Evolutionary conservation across 1,140 invertebrate genomes (phyloP).

Genomic region (Thalassaphorura encarpata): DNA sequence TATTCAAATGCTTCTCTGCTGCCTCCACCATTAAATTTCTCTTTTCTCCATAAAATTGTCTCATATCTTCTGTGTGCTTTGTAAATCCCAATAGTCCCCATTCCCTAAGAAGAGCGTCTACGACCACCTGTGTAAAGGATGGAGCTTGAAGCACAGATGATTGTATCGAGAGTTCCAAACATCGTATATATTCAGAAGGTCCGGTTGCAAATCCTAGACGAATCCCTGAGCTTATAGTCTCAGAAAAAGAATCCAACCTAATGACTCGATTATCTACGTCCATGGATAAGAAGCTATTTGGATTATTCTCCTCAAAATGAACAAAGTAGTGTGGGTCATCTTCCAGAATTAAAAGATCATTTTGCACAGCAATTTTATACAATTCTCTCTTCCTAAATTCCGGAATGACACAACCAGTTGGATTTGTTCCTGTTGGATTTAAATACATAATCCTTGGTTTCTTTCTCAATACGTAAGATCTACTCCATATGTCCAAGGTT

Average conservation of each 20-base stretch:
- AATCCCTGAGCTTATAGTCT: slow-evolving; percentile 61
- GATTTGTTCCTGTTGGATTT: slow-evolving; percentile 56
- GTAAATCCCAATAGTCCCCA: slow-evolving; percentile 53
- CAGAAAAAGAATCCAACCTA: slow-evolving; percentile 68
- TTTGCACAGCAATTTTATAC: slow-evolving; percentile 61
- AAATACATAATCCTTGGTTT: slow-evolving; percentile 49
- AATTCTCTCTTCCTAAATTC: slow-evolving; percentile 55
- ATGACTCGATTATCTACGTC: slow-evolving; percentile 65
- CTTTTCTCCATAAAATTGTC: slow-evolving; percentile 52
- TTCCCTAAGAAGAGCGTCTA: slow-evolving; percentile 48
- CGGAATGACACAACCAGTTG: slow-evolving; percentile 55
- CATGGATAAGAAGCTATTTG: slow-evolving; percentile 59
- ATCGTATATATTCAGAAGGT: slow-evolving; percentile 47
- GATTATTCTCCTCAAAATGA: slow-evolving; percentile 52
- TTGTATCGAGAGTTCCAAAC: slow-evolving; percentile 58
- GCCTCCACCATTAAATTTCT: slow-evolving; percentile 51
- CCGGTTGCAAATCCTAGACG: slow-evolving; percentile 61
- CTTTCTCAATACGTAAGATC: too few species aligned
- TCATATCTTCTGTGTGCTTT: slow-evolving; percentile 49
- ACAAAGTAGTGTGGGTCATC: slow-evolving; percentile 73
- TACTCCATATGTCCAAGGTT: too few species aligned
- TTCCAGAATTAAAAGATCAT: slow-evolving; percentile 66
- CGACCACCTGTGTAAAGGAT: slow-evolving; percentile 59
- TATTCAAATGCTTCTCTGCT: slow-evolving; percentile 51
- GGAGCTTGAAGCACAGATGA: slow-evolving; percentile 60